Evolutionary conservation across 2,888 invertebrate genomes (phyloP), one percentile per base, ranked within the genome.

Genomic region (Tetanocera ferruginea): DNA sequence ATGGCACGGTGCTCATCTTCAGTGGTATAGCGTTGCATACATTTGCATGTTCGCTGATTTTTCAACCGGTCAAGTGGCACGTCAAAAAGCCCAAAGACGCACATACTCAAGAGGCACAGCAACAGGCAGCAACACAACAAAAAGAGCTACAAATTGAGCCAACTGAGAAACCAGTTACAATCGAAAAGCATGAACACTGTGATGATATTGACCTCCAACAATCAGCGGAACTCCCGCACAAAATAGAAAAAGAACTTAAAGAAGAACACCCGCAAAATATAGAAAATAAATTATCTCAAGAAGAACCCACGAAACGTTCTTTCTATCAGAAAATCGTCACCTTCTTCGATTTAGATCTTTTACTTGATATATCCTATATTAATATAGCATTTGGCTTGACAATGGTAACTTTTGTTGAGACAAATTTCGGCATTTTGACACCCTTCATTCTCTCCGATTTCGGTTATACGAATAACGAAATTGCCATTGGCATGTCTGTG

Each of bases 41-140:
- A 0, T 88, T 94, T 71, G 93, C 93, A 34, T 93, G 93, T 82
- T 92, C 94, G 3, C 89, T 94, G 77, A 88, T 95, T 73, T 89
- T 95, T 62, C 95, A 95, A 85, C 95, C 95, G 4, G 94, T 95
- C 0, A 93, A 93, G 87, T 94, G 93, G 94, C 95, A 95, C 85
- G 90, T 92, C 4, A 92, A 92, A 85, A 91, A 89, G 83, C 90
- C 78, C 89, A 91, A 76, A 5, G 80, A 73, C 37, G 86, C 87
- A 37, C 83, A 83, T 0, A 87, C 87, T 78, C 37, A 80, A 43
- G 73, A 74, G 0, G 70, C 83, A 90, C 90, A 70, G 0, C 75
- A 73, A 23, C n/a, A 72, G 17, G 78, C 67, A n/a, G n/a, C 75
- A 78, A 8, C 83, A 5, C 82, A 87, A 83, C 92, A 93, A 85